Percentiles rank a stretch among this genome's conserved stretches.
Conservation (phyloP, 2,888 invertebrate species). For the Dichetophora obliterata region DNA sequence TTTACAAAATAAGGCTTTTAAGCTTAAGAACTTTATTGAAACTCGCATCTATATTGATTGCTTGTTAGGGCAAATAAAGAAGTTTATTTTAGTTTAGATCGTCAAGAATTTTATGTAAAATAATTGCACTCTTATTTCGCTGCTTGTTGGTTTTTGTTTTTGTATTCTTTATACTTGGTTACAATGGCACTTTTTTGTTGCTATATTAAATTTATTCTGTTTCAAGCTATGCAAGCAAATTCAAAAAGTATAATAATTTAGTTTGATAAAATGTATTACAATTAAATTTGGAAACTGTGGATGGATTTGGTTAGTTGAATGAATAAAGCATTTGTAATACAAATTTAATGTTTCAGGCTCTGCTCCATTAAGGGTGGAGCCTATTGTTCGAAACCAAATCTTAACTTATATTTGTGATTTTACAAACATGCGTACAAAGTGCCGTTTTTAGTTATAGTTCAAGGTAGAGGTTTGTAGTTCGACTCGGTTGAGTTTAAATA, state of each 20-base stretch:
- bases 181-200: constrained; percentile 31
- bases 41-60: not conserved
- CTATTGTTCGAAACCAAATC: not conserved
- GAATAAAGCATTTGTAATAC: no score
- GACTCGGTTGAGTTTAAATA: not conserved
- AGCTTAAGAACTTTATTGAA: not conserved
- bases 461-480: not conserved
- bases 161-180: not conserved
- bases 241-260: not conserved
- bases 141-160: not conserved
- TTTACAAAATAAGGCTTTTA: no score
- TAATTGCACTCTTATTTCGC: constrained; percentile 31
- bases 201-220: constrained; percentile 4
- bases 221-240: not conserved
- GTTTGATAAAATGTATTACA: not conserved
- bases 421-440: no score
- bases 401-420: not conserved
- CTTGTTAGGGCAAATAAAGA: constrained; percentile 1
- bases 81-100: not conserved
- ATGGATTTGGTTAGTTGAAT: not conserved
- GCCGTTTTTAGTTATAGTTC: no score
- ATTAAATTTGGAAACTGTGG: not conserved
- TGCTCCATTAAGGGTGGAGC: no score
- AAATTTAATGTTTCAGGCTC: no score
- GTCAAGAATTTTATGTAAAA: not conserved